Conservation (phyloP, 2,888 invertebrate species). For the Pseudeuparius sepicola region DNA sequence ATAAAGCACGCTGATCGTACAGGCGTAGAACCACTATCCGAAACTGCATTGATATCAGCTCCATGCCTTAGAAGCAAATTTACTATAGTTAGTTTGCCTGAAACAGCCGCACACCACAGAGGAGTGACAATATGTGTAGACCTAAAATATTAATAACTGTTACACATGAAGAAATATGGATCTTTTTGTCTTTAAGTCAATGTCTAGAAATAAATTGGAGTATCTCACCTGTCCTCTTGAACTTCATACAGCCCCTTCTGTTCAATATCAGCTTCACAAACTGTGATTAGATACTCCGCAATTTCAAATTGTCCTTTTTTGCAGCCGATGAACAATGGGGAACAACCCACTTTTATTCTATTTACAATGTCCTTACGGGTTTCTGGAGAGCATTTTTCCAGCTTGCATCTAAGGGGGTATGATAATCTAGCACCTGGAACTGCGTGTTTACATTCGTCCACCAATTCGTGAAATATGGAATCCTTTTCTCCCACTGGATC, state of each 20-base stretch:
- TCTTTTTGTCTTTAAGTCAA: conserved; percentile 2
- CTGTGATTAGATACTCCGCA: conserved; percentile 73
- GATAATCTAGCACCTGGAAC: conserved; percentile 59
- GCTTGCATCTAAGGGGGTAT: conserved; percentile 42
- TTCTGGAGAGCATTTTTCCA: conserved; percentile 49
- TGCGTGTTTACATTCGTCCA: conserved; percentile 55
- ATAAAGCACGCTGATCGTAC: conserved; percentile 89
- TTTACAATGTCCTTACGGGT: conserved; percentile 58
- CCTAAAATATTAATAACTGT: conserved; percentile 23
- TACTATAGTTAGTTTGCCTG: conserved; percentile 68
- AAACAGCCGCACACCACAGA: conserved; percentile 86
- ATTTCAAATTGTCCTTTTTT: conserved; percentile 74
- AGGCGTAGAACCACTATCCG: conserved; percentile 82
- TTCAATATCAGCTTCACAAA: conserved; percentile 77
- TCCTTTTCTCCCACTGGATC: conserved; percentile 39
- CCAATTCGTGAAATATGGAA: conserved; percentile 49
- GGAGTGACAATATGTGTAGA: conserved; percentile 77
- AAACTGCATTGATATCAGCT: conserved; percentile 77
- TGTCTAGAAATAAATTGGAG: conserved; percentile 3
- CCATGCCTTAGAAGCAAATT: conserved; percentile 68
- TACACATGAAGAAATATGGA: conserved; percentile 1
- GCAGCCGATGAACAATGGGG: conserved; percentile 71
- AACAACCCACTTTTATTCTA: conserved; percentile 63
- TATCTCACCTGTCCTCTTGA: conserved; percentile 56
- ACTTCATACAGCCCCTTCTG: conserved; percentile 79